Percentiles rank a stretch among this genome's conserved stretches.
These are phyloP conservation scores for Sinocyclocheilus grahami DNA, from an alignment of 2,113 vertebrate genomes.

Conservation along the genomic window DNA sequence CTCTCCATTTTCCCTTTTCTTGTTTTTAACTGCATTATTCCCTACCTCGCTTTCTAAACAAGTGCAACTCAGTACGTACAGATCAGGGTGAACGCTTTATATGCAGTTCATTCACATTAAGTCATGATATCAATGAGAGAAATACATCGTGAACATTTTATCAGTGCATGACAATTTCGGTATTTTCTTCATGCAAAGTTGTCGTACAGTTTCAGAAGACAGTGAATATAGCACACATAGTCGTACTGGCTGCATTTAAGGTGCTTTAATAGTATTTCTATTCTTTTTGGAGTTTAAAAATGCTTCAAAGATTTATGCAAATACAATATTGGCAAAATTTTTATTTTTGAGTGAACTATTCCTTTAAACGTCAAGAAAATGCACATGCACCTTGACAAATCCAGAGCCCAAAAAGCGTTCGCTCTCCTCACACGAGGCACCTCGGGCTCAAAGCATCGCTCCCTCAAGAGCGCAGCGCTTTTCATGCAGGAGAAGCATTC, in stretches of 20 bases:
- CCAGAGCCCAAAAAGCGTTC: neutral
- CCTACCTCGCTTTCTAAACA: neutral
- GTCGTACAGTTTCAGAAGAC: neutral
- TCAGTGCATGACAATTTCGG: neutral
- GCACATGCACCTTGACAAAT: neutral
- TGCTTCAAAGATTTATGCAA: neutral
- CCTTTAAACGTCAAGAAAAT: neutral
- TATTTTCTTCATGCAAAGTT: neutral
- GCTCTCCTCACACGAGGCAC: neutral
- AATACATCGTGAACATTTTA: neutral
- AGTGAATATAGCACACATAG: neutral
- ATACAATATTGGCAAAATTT: neutral
- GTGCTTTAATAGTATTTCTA: neutral
- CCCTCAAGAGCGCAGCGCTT: neutral
- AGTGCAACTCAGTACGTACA: neutral
- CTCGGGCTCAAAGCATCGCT: neutral
- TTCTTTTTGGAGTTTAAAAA: neutral
- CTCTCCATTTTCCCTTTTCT: neutral
- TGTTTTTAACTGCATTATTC: neutral
- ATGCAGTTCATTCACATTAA: neutral
- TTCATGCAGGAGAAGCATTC: constrained; percentile 8
- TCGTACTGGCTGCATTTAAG: neutral
- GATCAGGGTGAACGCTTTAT: neutral
- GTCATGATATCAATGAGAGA: neutral
- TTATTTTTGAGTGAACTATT: neutral